Base-by-base conservation (phyloP, 2,888 invertebrate genomes). In the Tetragnatha montana region DNA sequence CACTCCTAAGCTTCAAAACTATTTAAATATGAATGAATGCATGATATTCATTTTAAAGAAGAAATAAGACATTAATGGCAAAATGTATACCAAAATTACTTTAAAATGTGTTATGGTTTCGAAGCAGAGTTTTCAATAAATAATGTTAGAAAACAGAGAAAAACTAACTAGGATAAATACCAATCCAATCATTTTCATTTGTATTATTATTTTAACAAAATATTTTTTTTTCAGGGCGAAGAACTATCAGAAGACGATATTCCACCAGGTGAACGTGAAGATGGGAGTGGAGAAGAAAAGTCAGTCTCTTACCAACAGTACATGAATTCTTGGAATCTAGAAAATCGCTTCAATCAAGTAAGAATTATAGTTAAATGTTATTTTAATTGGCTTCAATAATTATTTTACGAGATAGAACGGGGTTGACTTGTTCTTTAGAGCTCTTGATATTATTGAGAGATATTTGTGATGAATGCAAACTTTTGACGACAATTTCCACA, bases 231-330 rank as follows among this genome's bases (percentile, higher is more conserved):
- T 73, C 8, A 88, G 91, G 88, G 87, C 14, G 88, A 91, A 81
- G 91, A 88, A 35, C 88, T 85, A 49, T 91, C 91, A 10, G 91
- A 91, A 81, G 91, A 91, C 76, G 91, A 91, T 1, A 60, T 87
- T 10, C 89, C 89, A 6, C 79, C 86, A 22, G 89, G 89, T 8
- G 89, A 90, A 69, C 71, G 89, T 47, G 89, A 90, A 69, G 89
- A 90, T 51, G 89, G 89, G 17, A 90, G 89, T 90, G 89, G 89
- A 6, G 89, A 90, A 82, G 89, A 90, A 50, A 90, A 90, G 82
- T 90, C 89, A 4, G 19, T 82, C 8, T 90, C 87, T 14, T 78
- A 81, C 47, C 89, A 90, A 35, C 78, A 87, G 10, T 89, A 85
- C n/a, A 21, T 85, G 14, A 81, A 85, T 75, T 87, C 82, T n/a